Base-by-base conservation (phyloP, 2,888 invertebrate genomes). In the Trisateles emortualis region DNA sequence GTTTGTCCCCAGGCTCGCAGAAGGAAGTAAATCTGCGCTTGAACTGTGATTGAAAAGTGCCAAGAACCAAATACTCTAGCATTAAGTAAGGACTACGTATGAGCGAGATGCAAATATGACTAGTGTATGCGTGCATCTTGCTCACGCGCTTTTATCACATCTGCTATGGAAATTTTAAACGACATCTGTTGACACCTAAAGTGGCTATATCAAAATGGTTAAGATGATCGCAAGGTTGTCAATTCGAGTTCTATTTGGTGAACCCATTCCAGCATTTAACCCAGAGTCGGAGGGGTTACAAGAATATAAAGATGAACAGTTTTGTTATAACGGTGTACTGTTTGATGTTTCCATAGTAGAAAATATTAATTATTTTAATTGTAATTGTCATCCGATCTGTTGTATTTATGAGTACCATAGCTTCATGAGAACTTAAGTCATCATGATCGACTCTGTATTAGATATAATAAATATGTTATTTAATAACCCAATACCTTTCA, bases 1-100 rank as follows among this genome's bases (percentile, higher is more conserved):
- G 55, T 65, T 76, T 78, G 46, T 68, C 58, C 57, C 8, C 87
- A 90, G 90, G 84, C 86, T 38, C 84, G 84, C 84, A 83, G 87
- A 82, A 76, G 89, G 71, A 88, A 90, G 82, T 89, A 83, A 72
- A 62, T 16, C 44, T 52, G 52, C 38, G 35, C 46, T 38, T 35
- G 32, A 71, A 64, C 72, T 75, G 75, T 79, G 76, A 78, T 76
- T 59, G 49, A 57, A 59, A 43, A 58, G 59, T 62, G 64, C 64
- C 52, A 66, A 53, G 32, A 65, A 70, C 69, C 68, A 68, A 68
- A 65, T 46, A 63, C 43, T 61, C 45, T 72, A 65, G 54, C 11
- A 13, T 56, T 60, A 68, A 52, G 8, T 44, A 76, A 71, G 57
- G 52, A 52, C 0, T 56, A 56, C 57, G 71, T 65, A 71, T 52